Evolutionary conservation across 2,113 vertebrate species (phyloP).

Genomic region (Tetrax tetrax): DNA sequence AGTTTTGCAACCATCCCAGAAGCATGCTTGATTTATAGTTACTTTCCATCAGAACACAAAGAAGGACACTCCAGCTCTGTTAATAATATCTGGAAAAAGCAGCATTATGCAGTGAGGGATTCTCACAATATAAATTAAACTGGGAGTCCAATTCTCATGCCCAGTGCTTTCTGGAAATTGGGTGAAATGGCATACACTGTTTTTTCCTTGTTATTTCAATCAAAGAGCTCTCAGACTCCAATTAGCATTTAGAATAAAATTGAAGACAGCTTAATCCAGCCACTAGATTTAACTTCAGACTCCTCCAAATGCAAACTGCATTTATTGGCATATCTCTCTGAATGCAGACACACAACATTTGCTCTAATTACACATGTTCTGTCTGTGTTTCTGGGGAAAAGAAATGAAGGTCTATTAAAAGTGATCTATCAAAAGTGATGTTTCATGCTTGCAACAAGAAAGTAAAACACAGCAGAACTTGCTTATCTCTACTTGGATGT

Average conservation of each 20-base stretch:
- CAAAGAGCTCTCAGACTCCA: not conserved
- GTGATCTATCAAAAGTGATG: not conserved
- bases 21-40: conserved; percentile 16
- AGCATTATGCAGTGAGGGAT: not conserved
- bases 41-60: not conserved
- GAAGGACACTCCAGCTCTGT: conserved; percentile 12
- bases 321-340: not conserved
- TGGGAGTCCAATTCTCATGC: not conserved
- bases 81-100: conserved; percentile 11
- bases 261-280: not conserved
- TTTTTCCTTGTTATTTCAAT: not conserved
- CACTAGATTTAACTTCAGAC: not conserved
- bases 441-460: not conserved
- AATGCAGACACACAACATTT: not conserved
- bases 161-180: not conserved
- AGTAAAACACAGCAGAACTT: not conserved
- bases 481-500: not conserved
- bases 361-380: not conserved
- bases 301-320: not conserved
- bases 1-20: conserved; percentile 35
- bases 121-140: not conserved
- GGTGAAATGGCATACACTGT: not conserved
- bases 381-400: not conserved
- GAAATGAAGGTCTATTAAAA: not conserved
- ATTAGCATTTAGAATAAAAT: not conserved